These are phyloP conservation scores for Palythoa grandis DNA, from an alignment of 92 coral and sea anemone genomes.

Conservation along the genomic window DNA sequence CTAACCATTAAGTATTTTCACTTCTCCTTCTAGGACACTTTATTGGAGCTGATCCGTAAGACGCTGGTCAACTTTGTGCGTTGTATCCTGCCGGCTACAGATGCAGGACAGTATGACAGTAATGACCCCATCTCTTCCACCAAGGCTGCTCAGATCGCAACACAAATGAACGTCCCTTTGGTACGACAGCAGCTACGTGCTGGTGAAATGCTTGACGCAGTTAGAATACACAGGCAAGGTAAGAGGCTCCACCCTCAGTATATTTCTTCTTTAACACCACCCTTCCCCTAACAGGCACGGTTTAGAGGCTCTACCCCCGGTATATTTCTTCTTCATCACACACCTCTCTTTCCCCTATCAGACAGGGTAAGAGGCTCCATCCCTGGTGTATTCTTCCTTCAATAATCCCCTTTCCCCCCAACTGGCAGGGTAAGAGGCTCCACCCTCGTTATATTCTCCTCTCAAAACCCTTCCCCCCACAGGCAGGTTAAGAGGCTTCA, in stretches of 20 bases:
- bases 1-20: not conserved
- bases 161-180: slow-evolving; percentile 87
- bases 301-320: too few species aligned
- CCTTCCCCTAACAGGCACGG: not conserved
- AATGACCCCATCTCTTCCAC: slow-evolving; percentile 58
- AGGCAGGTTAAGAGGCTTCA: too few species aligned
- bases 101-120: slow-evolving; percentile 73
- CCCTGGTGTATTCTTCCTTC: too few species aligned
- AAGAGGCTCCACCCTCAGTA: slow-evolving; percentile 3
- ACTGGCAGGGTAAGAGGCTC: too few species aligned
- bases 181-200: slow-evolving; percentile 87
- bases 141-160: slow-evolving; percentile 63
- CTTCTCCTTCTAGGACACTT: slow-evolving; percentile 73
- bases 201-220: slow-evolving; percentile 95
- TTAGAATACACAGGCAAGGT: slow-evolving; percentile 98
- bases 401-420: too few species aligned
- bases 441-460: too few species aligned
- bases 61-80: slow-evolving; percentile 97
- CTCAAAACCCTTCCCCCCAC: too few species aligned
- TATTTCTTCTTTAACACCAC: not conserved
- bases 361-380: too few species aligned
- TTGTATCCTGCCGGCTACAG: slow-evolving; percentile 83
- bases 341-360: too few species aligned
- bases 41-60: slow-evolving; percentile 94
- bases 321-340: too few species aligned